These are phyloP conservation scores for Syngnathus rostellatus DNA, from an alignment of 2,797 vertebrate genomes.

Conservation along the genomic window DNA sequence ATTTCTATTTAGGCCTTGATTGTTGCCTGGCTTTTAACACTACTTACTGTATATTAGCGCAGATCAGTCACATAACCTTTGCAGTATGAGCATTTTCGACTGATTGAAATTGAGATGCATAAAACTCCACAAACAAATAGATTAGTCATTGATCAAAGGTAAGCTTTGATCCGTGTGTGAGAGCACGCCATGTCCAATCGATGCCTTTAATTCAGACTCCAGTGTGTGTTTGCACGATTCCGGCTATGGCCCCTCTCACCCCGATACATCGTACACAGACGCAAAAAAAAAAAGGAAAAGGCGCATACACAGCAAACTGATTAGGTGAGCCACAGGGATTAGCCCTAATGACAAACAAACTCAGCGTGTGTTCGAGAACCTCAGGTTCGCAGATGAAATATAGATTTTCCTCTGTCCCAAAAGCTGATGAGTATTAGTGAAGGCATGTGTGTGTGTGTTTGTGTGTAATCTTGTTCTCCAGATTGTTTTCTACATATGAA, in stretches of 20 bases:
- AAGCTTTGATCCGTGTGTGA: slow-evolving; percentile 56
- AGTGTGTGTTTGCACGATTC: slow-evolving; percentile 59
- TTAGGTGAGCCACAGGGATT: slow-evolving; percentile 63
- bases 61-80: slow-evolving; percentile 1
- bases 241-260: slow-evolving; percentile 23
- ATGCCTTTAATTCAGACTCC: slow-evolving; percentile 65
- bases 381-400: slow-evolving; percentile 65
- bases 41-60: neutral
- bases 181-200: slow-evolving; percentile 55
- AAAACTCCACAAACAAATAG: slow-evolving; percentile 40
- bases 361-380: slow-evolving; percentile 61
- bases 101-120: slow-evolving; percentile 37
- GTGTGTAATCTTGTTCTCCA: slow-evolving; percentile 39
- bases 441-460: slow-evolving; percentile 24
- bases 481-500: slow-evolving; percentile 39
- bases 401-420: slow-evolving; percentile 62
- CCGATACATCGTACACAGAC: slow-evolving; percentile 18
- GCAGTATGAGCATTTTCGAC: slow-evolving; percentile 10
- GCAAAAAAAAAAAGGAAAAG: slow-evolving; percentile 11
- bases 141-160: slow-evolving; percentile 58
- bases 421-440: slow-evolving; percentile 58
- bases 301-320: slow-evolving; percentile 44
- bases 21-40: neutral
- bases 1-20: neutral
- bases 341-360: slow-evolving; percentile 67